Evolutionary conservation across 2,113 vertebrate species (phyloP).

Genomic region (Ploceus nigricollis): DNA sequence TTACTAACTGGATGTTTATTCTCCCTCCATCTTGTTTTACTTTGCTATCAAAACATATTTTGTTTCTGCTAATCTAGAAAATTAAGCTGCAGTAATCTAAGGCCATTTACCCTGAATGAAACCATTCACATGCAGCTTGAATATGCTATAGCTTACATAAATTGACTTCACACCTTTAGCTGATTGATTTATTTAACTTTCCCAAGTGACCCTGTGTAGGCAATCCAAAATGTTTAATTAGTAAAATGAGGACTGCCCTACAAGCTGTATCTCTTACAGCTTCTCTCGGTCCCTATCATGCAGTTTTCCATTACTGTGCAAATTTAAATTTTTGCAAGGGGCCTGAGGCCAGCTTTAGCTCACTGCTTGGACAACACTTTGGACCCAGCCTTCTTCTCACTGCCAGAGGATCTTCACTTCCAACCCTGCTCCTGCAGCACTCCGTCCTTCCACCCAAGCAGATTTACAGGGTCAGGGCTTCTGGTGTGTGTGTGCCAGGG

Average conservation of each 20-base stretch:
- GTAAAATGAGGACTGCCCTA: background rate
- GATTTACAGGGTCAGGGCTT: background rate
- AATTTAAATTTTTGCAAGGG: background rate
- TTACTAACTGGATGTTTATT: slow-evolving; percentile 11
- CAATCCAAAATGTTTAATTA: slow-evolving; percentile 15
- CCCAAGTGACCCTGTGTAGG: background rate
- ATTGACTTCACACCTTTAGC: slow-evolving; percentile 56
- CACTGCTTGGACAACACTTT: background rate
- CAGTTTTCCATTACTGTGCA: background rate
- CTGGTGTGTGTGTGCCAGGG: background rate
- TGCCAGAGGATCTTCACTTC: background rate
- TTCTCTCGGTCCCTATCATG: background rate
- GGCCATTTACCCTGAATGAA: slow-evolving; percentile 42
- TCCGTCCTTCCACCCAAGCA: background rate
- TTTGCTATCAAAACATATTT: slow-evolving; percentile 51
- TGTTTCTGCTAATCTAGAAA: slow-evolving; percentile 53
- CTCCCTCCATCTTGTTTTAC: slow-evolving; percentile 29
- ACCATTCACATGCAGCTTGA: slow-evolving; percentile 17
- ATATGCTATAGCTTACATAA: slow-evolving; percentile 33
- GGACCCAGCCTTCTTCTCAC: background rate
- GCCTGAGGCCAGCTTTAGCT: background rate
- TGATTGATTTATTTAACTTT: slow-evolving; percentile 59
- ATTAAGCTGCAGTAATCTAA: slow-evolving; percentile 20
- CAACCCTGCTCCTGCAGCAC: background rate
- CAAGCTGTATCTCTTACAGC: background rate